Evolutionary conservation across 2,113 vertebrate species (phyloP).

Genomic region (Trogon melanurus): DNA sequence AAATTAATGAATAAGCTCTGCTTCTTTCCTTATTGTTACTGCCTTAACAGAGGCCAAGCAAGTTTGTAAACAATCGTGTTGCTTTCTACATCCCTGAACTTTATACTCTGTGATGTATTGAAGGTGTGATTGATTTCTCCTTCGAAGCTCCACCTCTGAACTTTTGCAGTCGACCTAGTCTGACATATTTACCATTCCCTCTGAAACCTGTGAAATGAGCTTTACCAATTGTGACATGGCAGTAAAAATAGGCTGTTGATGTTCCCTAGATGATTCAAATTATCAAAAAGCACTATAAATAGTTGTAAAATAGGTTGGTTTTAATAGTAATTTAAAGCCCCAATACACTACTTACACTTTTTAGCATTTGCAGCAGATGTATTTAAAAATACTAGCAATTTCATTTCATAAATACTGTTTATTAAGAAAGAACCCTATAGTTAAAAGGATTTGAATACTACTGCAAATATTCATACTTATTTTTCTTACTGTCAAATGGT

Average conservation of each 20-base stretch:
- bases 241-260: background rate
- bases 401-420: background rate
- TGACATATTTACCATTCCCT: background rate
- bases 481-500: background rate
- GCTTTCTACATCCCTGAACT: background rate
- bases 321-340: background rate
- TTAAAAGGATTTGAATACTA: background rate
- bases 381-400: background rate
- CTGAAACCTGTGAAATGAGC: background rate
- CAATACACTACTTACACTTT: background rate
- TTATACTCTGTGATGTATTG: background rate
- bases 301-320: background rate
- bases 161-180: background rate
- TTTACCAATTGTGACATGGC: background rate
- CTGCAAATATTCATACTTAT: background rate
- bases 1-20: background rate
- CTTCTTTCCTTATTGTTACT: background rate
- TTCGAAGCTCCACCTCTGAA: background rate
- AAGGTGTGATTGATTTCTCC: background rate
- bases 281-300: background rate
- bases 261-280: background rate
- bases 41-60: background rate
- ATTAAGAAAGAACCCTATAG: background rate
- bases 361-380: background rate
- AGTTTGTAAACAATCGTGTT: background rate